phyloP scores from a whole-genome alignment of 2,888 invertebrate species.

The Esperia sulphurella region DNA sequence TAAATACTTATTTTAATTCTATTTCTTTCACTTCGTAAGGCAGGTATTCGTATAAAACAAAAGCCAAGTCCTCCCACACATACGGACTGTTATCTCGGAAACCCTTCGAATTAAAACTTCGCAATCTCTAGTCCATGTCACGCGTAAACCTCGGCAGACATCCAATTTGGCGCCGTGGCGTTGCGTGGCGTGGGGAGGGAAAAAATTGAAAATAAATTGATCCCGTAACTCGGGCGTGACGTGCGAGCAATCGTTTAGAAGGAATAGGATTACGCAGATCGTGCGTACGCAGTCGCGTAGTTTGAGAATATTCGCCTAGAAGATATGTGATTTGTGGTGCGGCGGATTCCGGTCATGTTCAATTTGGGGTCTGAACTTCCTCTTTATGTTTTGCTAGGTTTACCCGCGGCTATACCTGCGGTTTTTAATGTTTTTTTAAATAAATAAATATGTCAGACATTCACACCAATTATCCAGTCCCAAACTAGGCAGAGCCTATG shows the following conservation, averaged over 20 bases:
- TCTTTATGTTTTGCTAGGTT: too few relatives aligned
- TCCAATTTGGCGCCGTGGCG: slow-evolving; percentile 55
- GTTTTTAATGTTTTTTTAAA: too few relatives aligned
- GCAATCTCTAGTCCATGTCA: slow-evolving; percentile 46
- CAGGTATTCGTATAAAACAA: too few relatives aligned
- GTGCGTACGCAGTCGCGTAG: slow-evolving; percentile 16
- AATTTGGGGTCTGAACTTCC: too few relatives aligned
- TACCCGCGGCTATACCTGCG: too few relatives aligned
- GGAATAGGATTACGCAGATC: slow-evolving; percentile 46
- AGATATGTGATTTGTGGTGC: slow-evolving; percentile 1
- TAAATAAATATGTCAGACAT: too few relatives aligned
- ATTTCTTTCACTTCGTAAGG: too few relatives aligned
- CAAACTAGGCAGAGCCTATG: too few relatives aligned
- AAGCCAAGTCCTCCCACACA: too few relatives aligned
- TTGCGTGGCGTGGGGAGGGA: slow-evolving; percentile 27
- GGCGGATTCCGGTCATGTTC: not conserved
- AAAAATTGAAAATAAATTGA: slow-evolving; percentile 74
- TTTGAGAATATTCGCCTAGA: slow-evolving; percentile 5
- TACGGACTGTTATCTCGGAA: slow-evolving; percentile 1
- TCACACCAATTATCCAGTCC: too few relatives aligned
- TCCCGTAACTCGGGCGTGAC: slow-evolving; percentile 52
- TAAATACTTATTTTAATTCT: too few relatives aligned
- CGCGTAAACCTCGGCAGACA: slow-evolving; percentile 51
- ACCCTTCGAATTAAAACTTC: slow-evolving; percentile 44
- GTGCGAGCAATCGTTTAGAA: slow-evolving; percentile 58